Evolutionary conservation across 64 coral and sea anemone species (phyloP).

Genomic region (Pachyseris speciosa): DNA sequence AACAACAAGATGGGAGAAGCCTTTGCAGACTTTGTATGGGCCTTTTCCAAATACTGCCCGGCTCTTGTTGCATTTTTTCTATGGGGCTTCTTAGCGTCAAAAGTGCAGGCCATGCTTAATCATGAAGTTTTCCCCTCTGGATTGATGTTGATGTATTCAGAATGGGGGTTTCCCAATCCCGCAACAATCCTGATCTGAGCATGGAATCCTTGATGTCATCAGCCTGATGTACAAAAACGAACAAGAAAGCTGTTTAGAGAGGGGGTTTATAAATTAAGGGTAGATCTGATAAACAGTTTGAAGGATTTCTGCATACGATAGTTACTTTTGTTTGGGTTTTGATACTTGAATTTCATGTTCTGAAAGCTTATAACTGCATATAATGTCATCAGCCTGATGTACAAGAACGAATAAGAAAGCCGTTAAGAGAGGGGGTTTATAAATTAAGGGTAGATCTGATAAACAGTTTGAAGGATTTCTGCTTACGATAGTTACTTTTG

Average conservation of each 20-base stretch:
- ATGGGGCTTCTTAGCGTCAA: slow-evolving; percentile 29
- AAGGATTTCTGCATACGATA: neutral
- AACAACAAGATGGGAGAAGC: slow-evolving; percentile 36
- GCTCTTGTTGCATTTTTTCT: slow-evolving; percentile 50
- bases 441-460: neutral
- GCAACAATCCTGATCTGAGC: slow-evolving; percentile 16
- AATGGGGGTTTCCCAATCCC: slow-evolving; percentile 37
- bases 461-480: neutral
- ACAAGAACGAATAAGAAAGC: neutral
- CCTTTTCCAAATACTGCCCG: slow-evolving; percentile 53
- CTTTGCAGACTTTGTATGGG: slow-evolving; percentile 19
- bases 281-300: too few species aligned
- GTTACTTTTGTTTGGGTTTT: neutral
- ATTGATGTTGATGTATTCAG: slow-evolving; percentile 32
- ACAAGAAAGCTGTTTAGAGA: neutral
- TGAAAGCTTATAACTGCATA: neutral
- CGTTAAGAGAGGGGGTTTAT: neutral
- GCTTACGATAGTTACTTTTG: neutral
- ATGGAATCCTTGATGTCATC: slow-evolving; percentile 40
- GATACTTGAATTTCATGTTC: neutral
- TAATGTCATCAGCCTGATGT: slow-evolving; percentile 11
- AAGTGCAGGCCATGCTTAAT: slow-evolving; percentile 51
- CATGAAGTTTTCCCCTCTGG: slow-evolving; percentile 46
- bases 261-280: neutral
- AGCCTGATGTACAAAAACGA: slow-evolving; percentile 23